Conservation (phyloP, 2,113 vertebrate genomes). For the Ardeotis arabs region DNA sequence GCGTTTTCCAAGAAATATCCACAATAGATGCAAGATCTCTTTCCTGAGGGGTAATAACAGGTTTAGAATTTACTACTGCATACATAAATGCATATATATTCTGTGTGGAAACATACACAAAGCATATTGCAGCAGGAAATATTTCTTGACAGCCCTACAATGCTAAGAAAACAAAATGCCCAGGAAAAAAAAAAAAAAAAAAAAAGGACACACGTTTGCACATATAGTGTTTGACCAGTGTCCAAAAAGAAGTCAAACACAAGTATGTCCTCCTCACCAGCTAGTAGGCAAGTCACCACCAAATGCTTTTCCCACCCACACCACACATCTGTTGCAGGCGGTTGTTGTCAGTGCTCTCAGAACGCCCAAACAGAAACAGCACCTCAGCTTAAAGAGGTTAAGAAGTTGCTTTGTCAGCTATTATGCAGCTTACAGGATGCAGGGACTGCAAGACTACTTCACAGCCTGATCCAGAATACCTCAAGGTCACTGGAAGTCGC, state of each 20-base stretch:
- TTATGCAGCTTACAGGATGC: not conserved
- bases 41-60: not conserved
- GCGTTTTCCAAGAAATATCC: not conserved
- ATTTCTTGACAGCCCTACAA: not conserved
- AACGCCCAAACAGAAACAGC: not conserved
- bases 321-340: rapidly evolving
- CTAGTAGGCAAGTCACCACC: not conserved
- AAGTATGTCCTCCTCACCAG: not conserved
- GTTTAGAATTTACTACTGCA: not conserved
- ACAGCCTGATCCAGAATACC: not conserved
- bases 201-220: not conserved
- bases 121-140: not conserved
- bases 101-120: not conserved
- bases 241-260: not conserved
- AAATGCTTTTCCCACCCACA: not conserved
- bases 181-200: too few species aligned
- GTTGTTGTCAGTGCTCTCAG: not conserved
- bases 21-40: not conserved
- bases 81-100: rapidly evolving
- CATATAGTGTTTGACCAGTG: not conserved
- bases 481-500: not conserved
- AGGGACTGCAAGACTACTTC: not conserved
- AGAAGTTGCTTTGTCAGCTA: not conserved
- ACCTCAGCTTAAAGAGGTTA: not conserved
- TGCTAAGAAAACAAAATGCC: not conserved